Base-by-base conservation (phyloP, 2,797 vertebrate genomes). In the Pangasius mekongensis region DNA sequence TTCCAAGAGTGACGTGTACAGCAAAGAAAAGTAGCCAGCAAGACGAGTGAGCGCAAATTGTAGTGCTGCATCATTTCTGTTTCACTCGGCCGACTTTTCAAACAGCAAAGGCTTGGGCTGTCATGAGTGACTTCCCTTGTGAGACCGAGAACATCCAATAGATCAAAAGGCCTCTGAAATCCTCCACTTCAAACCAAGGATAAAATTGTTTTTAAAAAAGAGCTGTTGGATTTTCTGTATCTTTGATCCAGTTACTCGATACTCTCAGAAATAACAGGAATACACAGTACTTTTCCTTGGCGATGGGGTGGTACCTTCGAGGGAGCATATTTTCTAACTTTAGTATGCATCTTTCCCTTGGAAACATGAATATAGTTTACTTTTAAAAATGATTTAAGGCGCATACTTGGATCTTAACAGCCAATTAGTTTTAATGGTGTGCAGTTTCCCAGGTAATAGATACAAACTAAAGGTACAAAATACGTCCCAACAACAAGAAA, bases 41-140 rank as follows among this genome's bases (percentile, higher is more conserved):
- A 56, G 5, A n/a, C 30, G 30, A 69, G 58, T 8, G 33, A 82
- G 54, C 56, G n/a, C 83, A 49, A 67, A 85, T 24, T 80, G 83
- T 20, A 7, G 73, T 58, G 60, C 39, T 85, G 73, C 87, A 85
- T 88, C 62, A 49, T 76, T 27, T 64, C 56, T 69, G 91, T 91
- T 83, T 92, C 91, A 87, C 89, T 88, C 64, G 64, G 86, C 82
- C 84, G 87, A 91, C 87, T 73, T 52, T 36, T 52, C 89, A 87
- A 91, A 92, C 60, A 86, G 81, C 82, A 84, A 36, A 33, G 85
- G 85, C 83, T 88, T 54, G 88, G 85, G 67, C 87, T 77, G 84
- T 84, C 84, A 83, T 62, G 86, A 91, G 89, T 69, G 87, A 62
- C 60, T 93, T 90, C 62, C 74, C 87, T 87, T 89, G 80, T 43